Evolutionary conservation across 2,888 invertebrate genomes (phyloP), one percentile per base, ranked within the genome.

Genomic region (Hydrotaea diabolus): DNA sequence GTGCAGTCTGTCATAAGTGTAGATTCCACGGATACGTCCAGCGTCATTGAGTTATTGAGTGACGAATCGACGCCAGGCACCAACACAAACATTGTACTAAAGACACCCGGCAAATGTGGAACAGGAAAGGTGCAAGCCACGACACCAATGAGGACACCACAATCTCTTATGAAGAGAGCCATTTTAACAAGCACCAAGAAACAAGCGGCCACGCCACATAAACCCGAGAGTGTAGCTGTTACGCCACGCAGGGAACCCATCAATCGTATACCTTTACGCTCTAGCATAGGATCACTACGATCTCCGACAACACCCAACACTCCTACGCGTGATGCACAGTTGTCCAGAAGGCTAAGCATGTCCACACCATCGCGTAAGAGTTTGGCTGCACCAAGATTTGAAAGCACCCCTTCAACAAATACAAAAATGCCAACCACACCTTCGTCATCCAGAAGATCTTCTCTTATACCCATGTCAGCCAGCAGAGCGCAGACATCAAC

Each of bases 181-280:
- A 71, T 92, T 31, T 53, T 92, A 4, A 89, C 90, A n/a, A 92
- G 91, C 78, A 90, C 90, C 11, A 91, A 90, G 55, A 91, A 92
- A 74, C 87, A 88, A 49, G 86, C 84, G 2, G 64, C 76, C 2
- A 83, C 87, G n/a, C 80, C 83, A 15, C 80, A 72, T 62, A 64
- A 46, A 9, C 0, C 62, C 3, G 21, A 59, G 19, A 4, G 31
- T 31, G 55, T 11, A 15, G 59, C 21, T 53, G 39, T 9, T 0
- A 78, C 80, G 17, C 81, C 82, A 0, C 73, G 55, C 19, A 76
- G 66, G n/a, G 73, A 76, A 13, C 3, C 72, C 1, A 69, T 77
- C 49, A 85, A 82, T 74, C 82, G 82, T n/a, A 85, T 74, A 75
- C 71, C 80, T 23, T 9, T 84, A 19, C 79, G 79, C 3, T 59